Percentiles rank a stretch among this genome's conserved stretches.
These are phyloP conservation scores for Bambusicola thoracicus DNA, from an alignment of 2,113 vertebrate species.

Conservation along the genomic window DNA sequence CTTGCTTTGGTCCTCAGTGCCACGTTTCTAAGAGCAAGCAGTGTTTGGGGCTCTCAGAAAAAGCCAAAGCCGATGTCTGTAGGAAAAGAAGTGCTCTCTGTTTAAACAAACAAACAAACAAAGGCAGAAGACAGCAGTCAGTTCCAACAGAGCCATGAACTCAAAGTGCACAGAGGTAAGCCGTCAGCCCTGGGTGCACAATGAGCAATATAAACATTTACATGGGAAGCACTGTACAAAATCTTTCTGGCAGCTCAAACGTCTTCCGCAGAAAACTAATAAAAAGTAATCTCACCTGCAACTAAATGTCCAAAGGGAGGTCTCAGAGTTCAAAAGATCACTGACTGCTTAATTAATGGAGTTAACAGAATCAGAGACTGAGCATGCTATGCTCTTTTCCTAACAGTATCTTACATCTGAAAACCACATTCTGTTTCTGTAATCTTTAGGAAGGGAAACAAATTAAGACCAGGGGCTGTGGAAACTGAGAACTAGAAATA, in stretches of 20 bases:
- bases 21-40: neutral
- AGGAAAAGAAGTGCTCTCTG: neutral
- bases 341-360: neutral
- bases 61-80: neutral
- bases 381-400: neutral
- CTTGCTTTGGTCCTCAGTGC: neutral
- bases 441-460: neutral
- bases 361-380: neutral
- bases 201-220: neutral
- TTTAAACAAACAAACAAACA: neutral
- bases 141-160: neutral
- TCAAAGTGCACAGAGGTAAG: fast-evolving
- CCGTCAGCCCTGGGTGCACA: neutral
- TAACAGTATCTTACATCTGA: neutral
- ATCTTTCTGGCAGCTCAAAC: neutral
- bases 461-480: neutral
- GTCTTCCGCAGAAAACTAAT: neutral
- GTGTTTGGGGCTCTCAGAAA: neutral
- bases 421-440: neutral
- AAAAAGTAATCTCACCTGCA: neutral
- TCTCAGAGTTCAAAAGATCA: neutral
- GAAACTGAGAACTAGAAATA: neutral
- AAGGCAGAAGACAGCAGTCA: neutral
- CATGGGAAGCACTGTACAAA: neutral
- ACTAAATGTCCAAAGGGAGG: neutral